Conservation (phyloP, 1,140 invertebrate genomes). For the Camponotus floridanus region DNA sequence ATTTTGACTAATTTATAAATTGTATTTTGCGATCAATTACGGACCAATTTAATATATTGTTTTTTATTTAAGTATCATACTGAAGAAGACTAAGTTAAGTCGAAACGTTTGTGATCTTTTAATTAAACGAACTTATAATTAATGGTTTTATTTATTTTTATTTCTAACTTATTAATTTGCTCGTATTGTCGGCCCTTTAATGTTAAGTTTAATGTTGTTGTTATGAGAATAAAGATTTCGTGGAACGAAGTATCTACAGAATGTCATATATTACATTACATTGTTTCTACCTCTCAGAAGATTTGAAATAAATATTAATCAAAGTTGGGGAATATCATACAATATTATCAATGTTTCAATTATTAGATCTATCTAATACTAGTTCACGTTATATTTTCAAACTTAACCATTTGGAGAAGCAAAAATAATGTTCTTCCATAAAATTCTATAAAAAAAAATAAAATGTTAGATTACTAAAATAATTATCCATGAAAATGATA, state of each 20-base stretch:
- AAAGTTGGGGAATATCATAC: conserved; percentile 28
- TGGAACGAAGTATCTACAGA: conserved; percentile 7
- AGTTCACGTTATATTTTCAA: neutral
- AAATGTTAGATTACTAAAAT: conserved; percentile 4
- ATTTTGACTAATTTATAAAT: too few species aligned
- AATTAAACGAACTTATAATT: too few species aligned
- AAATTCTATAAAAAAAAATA: neutral
- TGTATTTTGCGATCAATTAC: too few species aligned
- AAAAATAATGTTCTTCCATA: neutral
- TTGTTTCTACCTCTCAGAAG: neutral
- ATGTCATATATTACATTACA: neutral
- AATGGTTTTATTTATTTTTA: too few species aligned
- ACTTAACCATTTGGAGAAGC: neutral
- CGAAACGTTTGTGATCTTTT: too few species aligned
- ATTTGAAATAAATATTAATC: conserved; percentile 30
- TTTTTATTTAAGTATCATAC: too few species aligned
- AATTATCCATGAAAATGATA: neutral
- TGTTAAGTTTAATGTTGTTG: conserved; percentile 30
- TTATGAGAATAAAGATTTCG: conserved; percentile 28
- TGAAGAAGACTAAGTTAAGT: too few species aligned
- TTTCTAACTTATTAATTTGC: too few species aligned
- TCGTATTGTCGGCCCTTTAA: too few species aligned
- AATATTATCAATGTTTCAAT: conserved; percentile 20
- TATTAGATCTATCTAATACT: neutral
- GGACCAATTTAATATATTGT: too few species aligned